Conservation (phyloP, 2,797 vertebrate species). For the Peromyscus melanophrys region DNA sequence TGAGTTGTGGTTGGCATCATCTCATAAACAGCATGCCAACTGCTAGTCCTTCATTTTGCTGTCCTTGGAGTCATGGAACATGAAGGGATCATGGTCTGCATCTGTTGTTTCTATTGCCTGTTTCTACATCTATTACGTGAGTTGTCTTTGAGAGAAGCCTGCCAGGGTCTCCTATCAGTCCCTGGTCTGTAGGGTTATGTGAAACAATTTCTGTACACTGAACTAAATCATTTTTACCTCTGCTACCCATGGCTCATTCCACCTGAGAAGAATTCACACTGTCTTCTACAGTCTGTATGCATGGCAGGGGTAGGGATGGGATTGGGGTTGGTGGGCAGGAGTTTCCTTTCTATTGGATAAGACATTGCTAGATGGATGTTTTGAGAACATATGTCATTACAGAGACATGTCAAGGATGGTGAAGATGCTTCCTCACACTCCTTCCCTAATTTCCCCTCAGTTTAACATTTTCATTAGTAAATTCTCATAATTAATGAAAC, state of each 20-base stretch:
- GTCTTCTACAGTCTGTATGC: constrained; percentile 86
- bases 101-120: constrained; percentile 91
- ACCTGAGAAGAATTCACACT: constrained; percentile 92
- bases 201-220: constrained; percentile 93
- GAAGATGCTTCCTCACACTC: rapidly evolving
- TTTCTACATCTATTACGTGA: constrained; percentile 92
- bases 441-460: too few species aligned
- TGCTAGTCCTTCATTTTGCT: constrained; percentile 54
- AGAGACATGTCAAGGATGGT: background rate
- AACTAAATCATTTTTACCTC: constrained; percentile 87
- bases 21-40: background rate
- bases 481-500: background rate
- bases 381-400: background rate
- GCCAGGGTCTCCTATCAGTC: constrained; percentile 94
- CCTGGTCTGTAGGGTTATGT: constrained; percentile 92
- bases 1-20: too few species aligned
- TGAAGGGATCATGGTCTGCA: constrained; percentile 85
- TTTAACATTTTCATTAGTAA: background rate
- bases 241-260: constrained; percentile 93
- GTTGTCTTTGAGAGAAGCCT: constrained; percentile 93
- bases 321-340: constrained; percentile 55
- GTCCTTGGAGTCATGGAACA: constrained; percentile 87
- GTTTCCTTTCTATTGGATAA: constrained; percentile 94
- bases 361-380: constrained; percentile 88
- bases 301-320: constrained; percentile 44